These are phyloP conservation scores for Dermatemys mawii DNA, from an alignment of 2,113 vertebrate genomes.

Conservation along the genomic window DNA sequence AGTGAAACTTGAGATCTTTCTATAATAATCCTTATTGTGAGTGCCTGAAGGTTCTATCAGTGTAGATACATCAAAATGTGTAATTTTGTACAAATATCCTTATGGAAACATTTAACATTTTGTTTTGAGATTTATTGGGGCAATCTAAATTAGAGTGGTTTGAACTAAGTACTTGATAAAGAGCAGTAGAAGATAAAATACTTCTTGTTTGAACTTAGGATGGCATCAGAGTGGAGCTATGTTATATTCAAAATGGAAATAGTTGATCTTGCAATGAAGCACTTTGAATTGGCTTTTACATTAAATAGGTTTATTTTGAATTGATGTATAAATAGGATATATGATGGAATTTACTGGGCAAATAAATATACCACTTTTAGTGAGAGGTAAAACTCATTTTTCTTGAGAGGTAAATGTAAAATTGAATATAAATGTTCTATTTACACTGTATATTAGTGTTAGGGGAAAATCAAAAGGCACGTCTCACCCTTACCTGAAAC, in stretches of 20 bases:
- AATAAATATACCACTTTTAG: background rate
- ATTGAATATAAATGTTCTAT: background rate
- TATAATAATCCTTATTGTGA: conserved; percentile 32
- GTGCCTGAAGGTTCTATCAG: background rate
- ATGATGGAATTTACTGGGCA: background rate
- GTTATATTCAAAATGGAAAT: background rate
- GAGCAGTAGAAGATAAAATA: background rate
- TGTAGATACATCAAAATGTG: background rate
- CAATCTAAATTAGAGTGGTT: background rate
- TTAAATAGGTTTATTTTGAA: background rate
- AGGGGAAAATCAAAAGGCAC: too few species aligned
- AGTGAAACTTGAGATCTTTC: conserved; percentile 2
- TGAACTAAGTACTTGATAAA: background rate
- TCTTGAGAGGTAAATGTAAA: background rate
- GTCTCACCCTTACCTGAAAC: too few species aligned
- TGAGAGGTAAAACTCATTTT: background rate
- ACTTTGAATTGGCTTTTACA: background rate
- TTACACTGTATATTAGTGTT: background rate
- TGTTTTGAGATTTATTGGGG: background rate
- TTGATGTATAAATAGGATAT: background rate
- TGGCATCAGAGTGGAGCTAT: background rate
- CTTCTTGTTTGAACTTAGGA: background rate
- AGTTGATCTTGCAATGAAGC: background rate
- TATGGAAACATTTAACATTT: background rate
- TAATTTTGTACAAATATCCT: conserved; percentile 19